These are phyloP conservation scores for Campoplex nolae DNA, from an alignment of 2,888 invertebrate species.

Conservation along the genomic window DNA sequence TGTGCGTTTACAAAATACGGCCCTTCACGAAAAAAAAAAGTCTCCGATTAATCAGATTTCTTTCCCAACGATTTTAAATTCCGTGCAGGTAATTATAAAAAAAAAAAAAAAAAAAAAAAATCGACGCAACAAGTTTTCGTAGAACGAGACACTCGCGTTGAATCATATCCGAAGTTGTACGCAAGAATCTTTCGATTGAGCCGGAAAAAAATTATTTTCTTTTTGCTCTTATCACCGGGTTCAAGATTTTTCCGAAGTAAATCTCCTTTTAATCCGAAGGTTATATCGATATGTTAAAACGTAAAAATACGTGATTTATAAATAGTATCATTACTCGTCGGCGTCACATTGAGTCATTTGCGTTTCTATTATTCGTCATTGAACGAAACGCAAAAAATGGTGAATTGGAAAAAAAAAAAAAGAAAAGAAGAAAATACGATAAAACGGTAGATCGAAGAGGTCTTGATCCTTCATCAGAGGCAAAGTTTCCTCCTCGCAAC, in stretches of 20 bases:
- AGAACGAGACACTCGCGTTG: not conserved
- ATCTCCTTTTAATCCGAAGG: not conserved
- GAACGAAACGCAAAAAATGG: constrained; percentile 19
- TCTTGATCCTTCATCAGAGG: constrained; percentile 10
- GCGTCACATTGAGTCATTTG: constrained; percentile 30
- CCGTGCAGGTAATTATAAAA: too few species aligned
- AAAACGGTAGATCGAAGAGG: constrained; percentile 14
- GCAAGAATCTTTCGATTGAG: not conserved
- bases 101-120: too few species aligned
- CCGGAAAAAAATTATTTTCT: not conserved
- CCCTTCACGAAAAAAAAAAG: too few species aligned
- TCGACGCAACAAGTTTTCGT: not conserved
- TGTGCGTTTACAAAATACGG: too few species aligned
- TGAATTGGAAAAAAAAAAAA: not conserved
- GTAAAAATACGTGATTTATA: constrained; percentile 26
- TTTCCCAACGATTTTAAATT: not conserved
- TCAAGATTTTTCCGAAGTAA: not conserved
- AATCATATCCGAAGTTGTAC: not conserved
- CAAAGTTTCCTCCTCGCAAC: constrained; percentile 7
- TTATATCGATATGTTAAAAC: constrained; percentile 6
- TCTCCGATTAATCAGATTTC: too few species aligned
- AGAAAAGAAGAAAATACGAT: not conserved
- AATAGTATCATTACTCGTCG: constrained; percentile 52
- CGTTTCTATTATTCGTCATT: constrained; percentile 28
- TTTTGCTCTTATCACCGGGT: not conserved